A percentile compares a stretch with the other conserved stretches of the same genome.
These are phyloP conservation scores for Orius laevigatus DNA, from an alignment of 1,140 invertebrate genomes.

Conservation along the genomic window DNA sequence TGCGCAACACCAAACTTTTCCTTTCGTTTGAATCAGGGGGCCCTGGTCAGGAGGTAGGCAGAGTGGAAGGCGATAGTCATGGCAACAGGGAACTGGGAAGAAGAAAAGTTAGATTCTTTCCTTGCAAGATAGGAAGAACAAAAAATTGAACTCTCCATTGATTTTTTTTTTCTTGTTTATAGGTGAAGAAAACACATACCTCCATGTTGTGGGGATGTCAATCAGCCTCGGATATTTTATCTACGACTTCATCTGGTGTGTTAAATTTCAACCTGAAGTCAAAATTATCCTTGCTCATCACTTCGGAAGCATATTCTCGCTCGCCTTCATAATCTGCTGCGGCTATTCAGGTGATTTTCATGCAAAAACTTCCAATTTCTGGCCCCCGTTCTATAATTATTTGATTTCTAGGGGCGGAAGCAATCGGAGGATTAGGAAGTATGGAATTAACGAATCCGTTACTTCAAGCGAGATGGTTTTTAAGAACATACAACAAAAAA, in stretches of 20 bases:
- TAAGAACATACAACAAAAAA: slow-evolving; percentile 25
- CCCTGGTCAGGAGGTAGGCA: too few species aligned
- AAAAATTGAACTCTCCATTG: too few species aligned
- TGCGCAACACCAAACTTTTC: too few species aligned
- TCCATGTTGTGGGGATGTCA: slow-evolving; percentile 14
- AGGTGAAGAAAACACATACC: slow-evolving; percentile 14
- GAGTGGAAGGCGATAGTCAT: too few species aligned
- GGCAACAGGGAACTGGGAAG: too few species aligned
- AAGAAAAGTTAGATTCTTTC: too few species aligned
- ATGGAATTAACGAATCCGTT: slow-evolving; percentile 40
- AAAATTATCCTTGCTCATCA: slow-evolving; percentile 37
- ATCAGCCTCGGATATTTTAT: slow-evolving; percentile 31
- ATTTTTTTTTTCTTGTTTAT: slow-evolving; percentile 3
- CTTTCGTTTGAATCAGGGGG: too few species aligned
- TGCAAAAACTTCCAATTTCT: too few species aligned
- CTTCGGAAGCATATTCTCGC: slow-evolving; percentile 28
- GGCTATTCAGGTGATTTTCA: slow-evolving; percentile 23
- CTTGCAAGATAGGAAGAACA: too few species aligned
- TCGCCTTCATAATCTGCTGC: slow-evolving; percentile 31
- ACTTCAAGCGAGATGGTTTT: slow-evolving; percentile 36
- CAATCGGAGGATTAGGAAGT: slow-evolving; percentile 28
- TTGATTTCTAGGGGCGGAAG: slow-evolving; percentile 29
- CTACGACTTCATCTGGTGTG: slow-evolving; percentile 37
- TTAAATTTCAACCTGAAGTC: slow-evolving; percentile 31
- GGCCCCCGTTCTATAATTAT: not conserved